Conservation (phyloP, 2,797 vertebrate genomes). For the Benthosema pterotum region DNA sequence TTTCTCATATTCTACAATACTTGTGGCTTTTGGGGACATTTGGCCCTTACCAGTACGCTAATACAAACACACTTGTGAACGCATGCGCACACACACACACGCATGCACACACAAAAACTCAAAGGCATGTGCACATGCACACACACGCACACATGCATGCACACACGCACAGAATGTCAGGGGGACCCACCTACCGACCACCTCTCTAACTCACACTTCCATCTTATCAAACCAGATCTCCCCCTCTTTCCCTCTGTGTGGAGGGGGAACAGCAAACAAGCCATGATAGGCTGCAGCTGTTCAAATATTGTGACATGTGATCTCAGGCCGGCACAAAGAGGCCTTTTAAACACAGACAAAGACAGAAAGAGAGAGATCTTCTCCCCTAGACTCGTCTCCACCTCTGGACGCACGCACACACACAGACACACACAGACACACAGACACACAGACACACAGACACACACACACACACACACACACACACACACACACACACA, state of each 20-base stretch:
- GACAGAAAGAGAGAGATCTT: conserved; percentile 63
- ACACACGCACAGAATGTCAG: background rate
- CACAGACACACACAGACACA: conserved; percentile 17
- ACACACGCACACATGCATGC: conserved; percentile 3
- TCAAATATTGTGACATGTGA: conserved; percentile 80
- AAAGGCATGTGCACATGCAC: background rate
- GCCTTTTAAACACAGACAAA: conserved; percentile 49
- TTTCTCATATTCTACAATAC: no score
- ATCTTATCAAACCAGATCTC: conserved; percentile 47
- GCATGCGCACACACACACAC: conserved; percentile 18
- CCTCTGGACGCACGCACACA: conserved; percentile 30
- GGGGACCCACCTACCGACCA: conserved; percentile 1
- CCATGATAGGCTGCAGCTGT: conserved; percentile 69
- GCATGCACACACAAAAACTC: conserved; percentile 18
- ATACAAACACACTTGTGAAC: conserved; percentile 23
- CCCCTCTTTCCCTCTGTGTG: background rate
- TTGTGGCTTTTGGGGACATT: no score
- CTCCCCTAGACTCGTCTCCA: conserved; percentile 21
- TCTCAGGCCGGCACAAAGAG: conserved; percentile 72
- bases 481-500: background rate
- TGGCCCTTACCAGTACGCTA: background rate
- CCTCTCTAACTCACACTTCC: conserved; percentile 41
- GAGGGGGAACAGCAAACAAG: conserved; percentile 54
- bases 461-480: background rate
- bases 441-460: background rate